Base-by-base conservation (phyloP, 2,888 invertebrate species). In the Epinotia nisella region DNA sequence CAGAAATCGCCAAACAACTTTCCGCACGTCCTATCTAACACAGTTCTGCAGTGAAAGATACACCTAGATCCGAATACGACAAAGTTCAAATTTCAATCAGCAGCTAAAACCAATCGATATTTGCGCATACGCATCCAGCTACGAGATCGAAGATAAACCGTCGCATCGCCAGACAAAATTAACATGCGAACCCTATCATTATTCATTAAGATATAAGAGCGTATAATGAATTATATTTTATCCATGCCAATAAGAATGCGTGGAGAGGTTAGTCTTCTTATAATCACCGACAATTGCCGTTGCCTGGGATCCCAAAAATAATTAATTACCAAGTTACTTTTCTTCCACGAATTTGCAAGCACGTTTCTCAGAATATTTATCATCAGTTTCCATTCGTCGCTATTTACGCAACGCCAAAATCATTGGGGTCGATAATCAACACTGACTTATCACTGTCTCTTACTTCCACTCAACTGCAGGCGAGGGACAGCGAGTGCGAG, bases 151-250 rank as follows among this genome's bases (percentile, higher is more conserved):
- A 73, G 72, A 73, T 73, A 68, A 68, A 29, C 35, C 21, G 2
- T 19, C 21, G 51, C 41, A 58, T 56, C 70, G 58, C 13, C 51
- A 41, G 51, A 72, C 61, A 35, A 64, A 69, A 69, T 73, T 69
- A n/a, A 69, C 53, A 62, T 53, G 51, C 19, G 19, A 51, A 17
- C 64, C 64, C 73, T 64, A 64, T 69, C 62, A 73, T 73, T 73
- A 73, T 59, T 69, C 69, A 69, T 73, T 69, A 51, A 69, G 73
- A 69, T 73, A 64, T 69, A 69, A 62, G 68, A 62, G 24, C 58
- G 61, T 56, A 45, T 69, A 58, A 68, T 62, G 59, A 64, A 62
- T 69, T 62, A 65, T 65, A 21, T 51, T 73, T 73, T 45, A 73
- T 73, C 56, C 56, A 15, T 39, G 21, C 35, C 56, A 64, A 64